A percentile compares a stretch with the other conserved stretches of the same genome.
These are phyloP conservation scores for Idaea dimidiata DNA, from an alignment of 2,888 invertebrate genomes.

Conservation along the genomic window DNA sequence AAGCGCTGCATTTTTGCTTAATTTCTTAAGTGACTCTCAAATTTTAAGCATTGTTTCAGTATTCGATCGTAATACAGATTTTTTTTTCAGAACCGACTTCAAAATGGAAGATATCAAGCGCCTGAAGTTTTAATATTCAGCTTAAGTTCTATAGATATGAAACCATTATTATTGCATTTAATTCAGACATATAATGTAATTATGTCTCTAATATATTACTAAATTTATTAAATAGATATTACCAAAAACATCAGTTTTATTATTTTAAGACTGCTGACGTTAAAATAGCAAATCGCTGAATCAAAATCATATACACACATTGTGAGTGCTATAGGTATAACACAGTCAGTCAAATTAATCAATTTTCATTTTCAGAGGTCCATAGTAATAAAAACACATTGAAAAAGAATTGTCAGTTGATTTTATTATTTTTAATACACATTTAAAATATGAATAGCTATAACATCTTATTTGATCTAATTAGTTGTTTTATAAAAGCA, in stretches of 20 bases:
- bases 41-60: too few species aligned
- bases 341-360: too few species aligned
- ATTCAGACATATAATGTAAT: slow-evolving; percentile 17
- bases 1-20: too few species aligned
- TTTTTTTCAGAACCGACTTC: slow-evolving; percentile 86
- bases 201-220: slow-evolving; percentile 15
- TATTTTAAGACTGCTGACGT: neutral
- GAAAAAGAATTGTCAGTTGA: neutral
- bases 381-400: neutral
- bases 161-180: slow-evolving; percentile 7
- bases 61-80: too few species aligned
- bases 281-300: too few species aligned
- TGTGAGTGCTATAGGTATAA: too few species aligned
- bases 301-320: too few species aligned
- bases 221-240: neutral
- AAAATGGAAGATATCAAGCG: slow-evolving; percentile 92
- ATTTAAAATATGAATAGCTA: slow-evolving; percentile 18
- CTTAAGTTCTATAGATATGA: slow-evolving; percentile 7
- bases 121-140: slow-evolving; percentile 49
- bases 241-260: neutral
- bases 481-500: neutral
- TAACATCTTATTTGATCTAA: slow-evolving; percentile 10
- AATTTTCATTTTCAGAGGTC: neutral
- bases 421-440: slow-evolving; percentile 10
- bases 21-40: too few species aligned